Conservation (phyloP, 2,888 invertebrate genomes). For the Eledone cirrhosa region DNA sequence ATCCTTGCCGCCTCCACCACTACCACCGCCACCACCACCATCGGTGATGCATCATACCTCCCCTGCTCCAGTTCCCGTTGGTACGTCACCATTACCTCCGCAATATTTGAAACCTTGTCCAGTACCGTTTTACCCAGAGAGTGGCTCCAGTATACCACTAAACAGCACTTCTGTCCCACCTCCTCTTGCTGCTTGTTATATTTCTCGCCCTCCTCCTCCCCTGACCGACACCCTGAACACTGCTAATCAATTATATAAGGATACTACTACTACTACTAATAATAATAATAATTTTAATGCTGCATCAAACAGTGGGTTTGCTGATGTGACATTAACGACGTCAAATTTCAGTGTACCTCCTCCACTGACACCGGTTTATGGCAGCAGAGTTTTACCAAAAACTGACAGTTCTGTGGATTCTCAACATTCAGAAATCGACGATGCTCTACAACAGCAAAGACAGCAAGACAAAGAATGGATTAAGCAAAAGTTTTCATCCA, state of each 20-base stretch:
- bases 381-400: neutral
- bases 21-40: neutral
- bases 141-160: no score
- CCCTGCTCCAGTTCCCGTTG: neutral
- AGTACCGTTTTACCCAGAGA: no score
- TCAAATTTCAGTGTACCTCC: conserved; percentile 1
- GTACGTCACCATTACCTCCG: neutral
- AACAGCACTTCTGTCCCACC: no score
- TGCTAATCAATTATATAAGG: no score
- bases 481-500: neutral
- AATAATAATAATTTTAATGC: no score
- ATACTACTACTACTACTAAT: no score
- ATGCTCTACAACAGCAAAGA: neutral
- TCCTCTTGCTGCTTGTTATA: no score
- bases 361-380: neutral
- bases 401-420: neutral
- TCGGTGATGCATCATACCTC: neutral
- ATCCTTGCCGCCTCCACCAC: neutral
- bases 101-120: neutral
- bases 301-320: no score
- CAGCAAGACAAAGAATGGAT: conserved; percentile 4
- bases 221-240: no score
- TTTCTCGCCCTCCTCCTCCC: no score
- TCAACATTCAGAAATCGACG: neutral
- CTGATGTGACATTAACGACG: neutral